Base-by-base conservation (phyloP, 1,140 invertebrate genomes). In the Drosophila sulfurigaster region DNA sequence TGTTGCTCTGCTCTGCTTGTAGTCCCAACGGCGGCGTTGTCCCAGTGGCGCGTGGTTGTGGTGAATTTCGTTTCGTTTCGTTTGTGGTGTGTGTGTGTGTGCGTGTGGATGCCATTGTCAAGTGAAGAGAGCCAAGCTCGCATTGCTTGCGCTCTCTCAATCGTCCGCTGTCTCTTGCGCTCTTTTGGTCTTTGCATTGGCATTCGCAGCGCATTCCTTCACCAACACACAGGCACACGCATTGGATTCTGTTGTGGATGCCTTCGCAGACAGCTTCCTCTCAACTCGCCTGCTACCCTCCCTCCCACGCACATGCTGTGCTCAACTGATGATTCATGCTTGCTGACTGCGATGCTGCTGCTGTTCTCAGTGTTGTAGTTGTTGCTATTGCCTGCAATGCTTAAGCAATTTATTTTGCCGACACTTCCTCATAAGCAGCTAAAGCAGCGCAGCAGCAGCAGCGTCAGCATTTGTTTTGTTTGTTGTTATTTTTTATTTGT, bases 291-390 rank as follows among this genome's bases (percentile, higher is more conserved):
- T 6, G 8, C 25, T 45, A 2, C 6, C 25, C 5, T 38, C n/a
- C 4, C 63, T 25, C 41, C 43, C 46, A 28, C 30, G 46, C 70
- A 56, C 54, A 25, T 32, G 60, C 56, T 58, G 43, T 28, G 54
- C 25, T 54, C 54, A 60, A 54, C 62, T 49, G 85, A 89, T 88
- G 85, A 88, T 89, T 88, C 85, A 89, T 90, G 78, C 68, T 81
- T 79, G 71, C 66, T 72, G 81, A 52, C 65, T 70, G 56, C 49
- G 52, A 74, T 82, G 68, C 58, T 43, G 64, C 51, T 65, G 32
- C 30, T 57, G 54, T 45, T 60, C 32, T 11, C 7, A 38, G 35
- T 38, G n/a, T n/a, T 43, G 41, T 43, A 10, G 35, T 25, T 41
- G 43, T 43, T 69, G 60, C 28, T 63, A 45, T 45, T 81, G 13